These are phyloP conservation scores for Drosophila lacteicornis DNA, from an alignment of 1,140 invertebrate genomes.

Conservation along the genomic window DNA sequence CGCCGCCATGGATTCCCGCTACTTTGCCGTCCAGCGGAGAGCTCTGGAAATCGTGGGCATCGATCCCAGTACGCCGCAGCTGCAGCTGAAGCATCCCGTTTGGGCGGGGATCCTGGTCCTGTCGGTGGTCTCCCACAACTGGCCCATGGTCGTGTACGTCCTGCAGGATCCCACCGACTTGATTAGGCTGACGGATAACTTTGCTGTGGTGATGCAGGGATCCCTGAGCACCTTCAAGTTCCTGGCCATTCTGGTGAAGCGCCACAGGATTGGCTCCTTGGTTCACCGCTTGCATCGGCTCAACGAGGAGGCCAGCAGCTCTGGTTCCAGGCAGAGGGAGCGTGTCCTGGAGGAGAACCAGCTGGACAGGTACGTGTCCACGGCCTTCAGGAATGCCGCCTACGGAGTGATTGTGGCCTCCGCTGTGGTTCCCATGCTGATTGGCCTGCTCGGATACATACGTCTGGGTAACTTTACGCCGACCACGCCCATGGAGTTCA, in stretches of 20 bases:
- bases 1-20: constrained; percentile 34
- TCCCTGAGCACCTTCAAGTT: constrained; percentile 46
- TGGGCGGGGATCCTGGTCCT: constrained; percentile 38
- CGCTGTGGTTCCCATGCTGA: constrained; percentile 21
- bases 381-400: constrained; percentile 33
- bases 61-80: constrained; percentile 4
- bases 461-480: constrained; percentile 14
- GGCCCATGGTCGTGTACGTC: constrained; percentile 47
- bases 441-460: constrained; percentile 18
- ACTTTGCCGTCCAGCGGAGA: constrained; percentile 48
- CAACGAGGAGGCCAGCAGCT: constrained; percentile 5
- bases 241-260: constrained; percentile 27
- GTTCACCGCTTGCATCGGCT: constrained; percentile 32
- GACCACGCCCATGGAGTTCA: constrained; percentile 57
- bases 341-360: constrained; percentile 32
- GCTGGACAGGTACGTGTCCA: constrained; percentile 34
- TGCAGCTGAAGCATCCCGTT: constrained; percentile 33
- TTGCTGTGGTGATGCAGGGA: constrained; percentile 43
- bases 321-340: neutral
- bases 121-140: constrained; percentile 40
- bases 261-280: constrained; percentile 18
- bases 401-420: constrained; percentile 28
- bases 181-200: constrained; percentile 26
- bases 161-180: constrained; percentile 43
- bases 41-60: constrained; percentile 51